These are phyloP conservation scores for Halcyon smyrnensis DNA, from an alignment of 2,797 vertebrate genomes.

Conservation along the genomic window DNA sequence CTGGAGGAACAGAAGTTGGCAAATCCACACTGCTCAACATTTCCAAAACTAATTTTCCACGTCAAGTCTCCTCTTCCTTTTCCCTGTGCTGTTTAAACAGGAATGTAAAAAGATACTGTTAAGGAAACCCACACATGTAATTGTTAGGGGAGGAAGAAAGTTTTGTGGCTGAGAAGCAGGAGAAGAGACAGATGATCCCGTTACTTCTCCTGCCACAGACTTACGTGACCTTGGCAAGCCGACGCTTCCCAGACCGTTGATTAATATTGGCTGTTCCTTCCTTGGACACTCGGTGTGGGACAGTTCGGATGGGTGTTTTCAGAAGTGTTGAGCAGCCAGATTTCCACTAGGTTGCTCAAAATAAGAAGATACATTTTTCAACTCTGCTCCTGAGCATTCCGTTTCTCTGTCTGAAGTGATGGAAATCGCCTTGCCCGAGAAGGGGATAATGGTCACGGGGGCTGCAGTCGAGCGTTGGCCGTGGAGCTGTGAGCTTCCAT, in stretches of 20 bases:
- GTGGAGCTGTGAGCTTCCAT: not conserved
- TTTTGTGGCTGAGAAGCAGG: constrained; percentile 57
- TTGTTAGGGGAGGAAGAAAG: constrained; percentile 58
- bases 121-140: constrained; percentile 70
- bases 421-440: not conserved
- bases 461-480: fast-evolving
- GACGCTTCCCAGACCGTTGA: not conserved
- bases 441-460: not conserved
- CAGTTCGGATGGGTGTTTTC: not conserved
- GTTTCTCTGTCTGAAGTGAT: not conserved
- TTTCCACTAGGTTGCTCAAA: constrained; percentile 7
- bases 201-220: constrained; percentile 58
- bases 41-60: constrained; percentile 76
- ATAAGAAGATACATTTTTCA: not conserved
- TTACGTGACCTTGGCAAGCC: constrained; percentile 38
- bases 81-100: constrained; percentile 72
- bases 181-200: constrained; percentile 60
- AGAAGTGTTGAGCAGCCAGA: not conserved
- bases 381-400: not conserved
- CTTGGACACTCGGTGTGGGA: not conserved
- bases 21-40: constrained; percentile 37
- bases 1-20: constrained; percentile 55
- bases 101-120: constrained; percentile 75
- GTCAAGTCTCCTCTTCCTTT: constrained; percentile 73
- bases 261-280: not conserved